Evolutionary conservation across 2,797 vertebrate genomes (phyloP), one percentile per base, ranked within the genome.

Genomic region (Etheostoma perlongum): DNA sequence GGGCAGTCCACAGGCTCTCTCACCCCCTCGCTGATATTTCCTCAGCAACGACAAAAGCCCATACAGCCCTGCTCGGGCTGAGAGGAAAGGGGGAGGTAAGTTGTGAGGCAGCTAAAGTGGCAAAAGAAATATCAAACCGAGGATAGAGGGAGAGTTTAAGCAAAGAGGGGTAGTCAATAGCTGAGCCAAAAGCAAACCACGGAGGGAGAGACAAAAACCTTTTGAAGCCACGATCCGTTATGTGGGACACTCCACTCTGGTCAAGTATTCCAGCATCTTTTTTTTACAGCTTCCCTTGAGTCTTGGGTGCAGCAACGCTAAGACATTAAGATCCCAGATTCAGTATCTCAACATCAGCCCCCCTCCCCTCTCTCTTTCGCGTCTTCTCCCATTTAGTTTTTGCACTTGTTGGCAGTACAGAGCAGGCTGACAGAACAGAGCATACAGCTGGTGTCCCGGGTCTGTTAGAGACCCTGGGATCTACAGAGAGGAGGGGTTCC

Each of bases 21-120:
- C 88, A 89, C 77, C 84, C 81, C 10, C 71, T 67, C 30, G 69
- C 82, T 84, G 87, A 80, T 79, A 82, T 81, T 83, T 88, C 83
- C 81, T 84, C 79, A 80, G 82, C 80, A 23, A 59, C 66, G 19
- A 68, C 60, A 66, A 81, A 74, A 85, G 40, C 73, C 60, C 13
- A 8, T 18, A 49, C 46, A 53, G 44, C 66, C 47, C 36, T n/a
- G 46, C 65, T 72, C 30, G 59, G 81, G 73, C 78, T 72, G 67
- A 84, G 67, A 86, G 76, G 72, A 72, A 62, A 85, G 76, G 76
- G 73, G 64, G 86, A 91, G 87, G 89, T 90, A 89, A 88, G 83
- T 89, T 89, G 80, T 75, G 1, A 14, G 33, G 62, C 58, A 75
- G 61, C 76, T 62, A 69, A 70, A 69, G 57, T 82, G 66, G 47